Evolutionary conservation across 1,140 invertebrate genomes (phyloP).

Genomic region (Heliconius himera): DNA sequence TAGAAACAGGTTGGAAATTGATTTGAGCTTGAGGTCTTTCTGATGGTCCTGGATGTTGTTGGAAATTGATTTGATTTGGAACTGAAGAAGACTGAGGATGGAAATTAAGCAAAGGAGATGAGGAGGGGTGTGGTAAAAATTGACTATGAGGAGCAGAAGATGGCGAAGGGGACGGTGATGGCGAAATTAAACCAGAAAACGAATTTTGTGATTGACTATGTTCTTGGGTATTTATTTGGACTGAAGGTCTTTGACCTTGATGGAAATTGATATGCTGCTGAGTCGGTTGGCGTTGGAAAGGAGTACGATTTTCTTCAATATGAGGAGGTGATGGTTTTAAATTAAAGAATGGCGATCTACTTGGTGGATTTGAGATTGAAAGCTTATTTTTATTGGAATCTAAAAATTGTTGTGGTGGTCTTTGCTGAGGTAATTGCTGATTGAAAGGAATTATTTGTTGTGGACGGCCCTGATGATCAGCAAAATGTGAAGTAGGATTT

Average conservation of each 20-base stretch:
- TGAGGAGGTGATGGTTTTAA: constrained; percentile 79
- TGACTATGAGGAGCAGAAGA: constrained; percentile 61
- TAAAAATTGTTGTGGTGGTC: constrained; percentile 61
- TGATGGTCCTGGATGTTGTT: constrained; percentile 46
- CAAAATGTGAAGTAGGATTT: constrained; percentile 61
- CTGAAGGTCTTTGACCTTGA: constrained; percentile 63
- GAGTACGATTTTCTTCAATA: constrained; percentile 70
- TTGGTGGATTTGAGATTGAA: constrained; percentile 54
- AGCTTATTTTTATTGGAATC: constrained; percentile 69
- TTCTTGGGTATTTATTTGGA: constrained; percentile 50
- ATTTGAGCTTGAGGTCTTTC: constrained; percentile 50
- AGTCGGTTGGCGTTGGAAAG: constrained; percentile 66
- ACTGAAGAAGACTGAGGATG: constrained; percentile 66
- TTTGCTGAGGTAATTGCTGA: constrained; percentile 68
- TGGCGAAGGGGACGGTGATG: constrained; percentile 59
- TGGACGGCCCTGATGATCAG: constrained; percentile 59
- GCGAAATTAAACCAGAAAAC: constrained; percentile 50
- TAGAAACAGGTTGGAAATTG: constrained; percentile 53
- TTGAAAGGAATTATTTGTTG: constrained; percentile 66
- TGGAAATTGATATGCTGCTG: constrained; percentile 77
- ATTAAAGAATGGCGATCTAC: constrained; percentile 72
- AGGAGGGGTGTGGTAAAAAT: constrained; percentile 73
- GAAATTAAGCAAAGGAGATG: constrained; percentile 69
- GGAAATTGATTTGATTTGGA: constrained; percentile 51
- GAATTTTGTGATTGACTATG: constrained; percentile 52